Percentiles rank a stretch among this genome's conserved stretches.
These are phyloP conservation scores for Melipona quadrifasciata DNA, from an alignment of 1,140 invertebrate genomes.

Conservation along the genomic window DNA sequence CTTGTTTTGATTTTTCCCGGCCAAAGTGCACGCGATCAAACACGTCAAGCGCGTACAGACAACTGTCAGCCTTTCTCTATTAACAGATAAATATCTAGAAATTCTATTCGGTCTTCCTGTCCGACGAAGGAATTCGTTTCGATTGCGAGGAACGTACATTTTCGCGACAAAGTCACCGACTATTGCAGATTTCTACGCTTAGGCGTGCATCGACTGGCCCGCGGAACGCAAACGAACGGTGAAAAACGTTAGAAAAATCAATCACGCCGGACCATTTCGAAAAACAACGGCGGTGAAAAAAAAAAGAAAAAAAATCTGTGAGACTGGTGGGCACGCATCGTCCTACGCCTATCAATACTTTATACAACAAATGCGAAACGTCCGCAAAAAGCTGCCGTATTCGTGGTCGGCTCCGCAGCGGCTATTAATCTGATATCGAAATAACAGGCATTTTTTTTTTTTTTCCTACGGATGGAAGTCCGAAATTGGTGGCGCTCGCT, in stretches of 20 bases:
- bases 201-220: not conserved
- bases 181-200: conserved; percentile 42
- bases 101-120: not conserved
- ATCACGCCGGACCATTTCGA: conserved; percentile 58
- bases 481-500: conserved; percentile 45
- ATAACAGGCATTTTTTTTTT: conserved; percentile 72
- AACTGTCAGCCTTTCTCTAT: not conserved
- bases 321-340: conserved; percentile 48
- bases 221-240: conserved; percentile 34
- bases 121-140: conserved; percentile 28
- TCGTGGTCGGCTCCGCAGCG: conserved; percentile 76
- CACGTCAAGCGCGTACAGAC: not conserved
- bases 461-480: conserved; percentile 37
- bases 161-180: conserved; percentile 45
- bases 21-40: not conserved
- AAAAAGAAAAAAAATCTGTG: conserved; percentile 19
- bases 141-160: conserved; percentile 18
- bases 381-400: conserved; percentile 76
- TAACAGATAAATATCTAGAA: conserved; percentile 3
- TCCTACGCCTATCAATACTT: conserved; percentile 76
- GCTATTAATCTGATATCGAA: conserved; percentile 79
- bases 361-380: conserved; percentile 78
- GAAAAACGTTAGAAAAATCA: conserved; percentile 67
- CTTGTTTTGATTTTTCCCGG: conserved; percentile 4
- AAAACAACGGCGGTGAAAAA: conserved; percentile 38